Base-by-base conservation (phyloP, 2,113 vertebrate genomes). In the Amazona vittata region DNA sequence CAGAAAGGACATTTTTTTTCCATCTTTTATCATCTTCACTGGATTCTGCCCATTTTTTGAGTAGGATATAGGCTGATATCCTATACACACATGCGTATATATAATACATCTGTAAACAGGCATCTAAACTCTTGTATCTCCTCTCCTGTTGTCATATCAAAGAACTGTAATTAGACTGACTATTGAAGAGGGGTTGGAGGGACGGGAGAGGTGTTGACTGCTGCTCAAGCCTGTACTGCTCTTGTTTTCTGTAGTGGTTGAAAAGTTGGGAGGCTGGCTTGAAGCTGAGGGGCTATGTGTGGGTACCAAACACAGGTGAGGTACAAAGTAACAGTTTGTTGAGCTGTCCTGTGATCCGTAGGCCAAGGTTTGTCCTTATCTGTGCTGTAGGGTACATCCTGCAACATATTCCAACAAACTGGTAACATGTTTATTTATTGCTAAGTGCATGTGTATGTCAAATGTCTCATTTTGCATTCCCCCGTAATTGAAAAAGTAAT, bases 351-450 rank as follows among this genome's bases (percentile, higher is more conserved):
- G 21, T 35, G 18, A 47, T 78, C 43, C 3, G 2, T 28, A 43
- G 57, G 24, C 80, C 77, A 89, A 52, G 39, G 50, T 89, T 76
- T 91, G 49, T 21, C 77, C 89, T 94, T 82, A 89, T 95, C 53
- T 94, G 41, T 87, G 83, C 14, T 79, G 18, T 44, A n/a, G 39
- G 28, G 16, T 31, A 57, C 1, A 2, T 75, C 57, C 43, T 84
- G 60, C 80, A 81, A 44, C 12, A 2, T 74, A 65, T 79, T 87
- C 84, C 52, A 81, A 52, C 43, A 46, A 85, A 68, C 8, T 43
- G 62, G 70, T 87, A 76, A 84, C 87, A 12, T 84, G 39, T 94
- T 95, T 95, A 64, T 47, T 85, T 95, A 93, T 86, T 90, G 89
- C 86, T 96, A 96, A 93, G 57, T 37, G 52, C 12, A 46, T 68